These are phyloP conservation scores for Tenrec ecaudatus DNA, from an alignment of 2,113 vertebrate species.

Conservation along the genomic window DNA sequence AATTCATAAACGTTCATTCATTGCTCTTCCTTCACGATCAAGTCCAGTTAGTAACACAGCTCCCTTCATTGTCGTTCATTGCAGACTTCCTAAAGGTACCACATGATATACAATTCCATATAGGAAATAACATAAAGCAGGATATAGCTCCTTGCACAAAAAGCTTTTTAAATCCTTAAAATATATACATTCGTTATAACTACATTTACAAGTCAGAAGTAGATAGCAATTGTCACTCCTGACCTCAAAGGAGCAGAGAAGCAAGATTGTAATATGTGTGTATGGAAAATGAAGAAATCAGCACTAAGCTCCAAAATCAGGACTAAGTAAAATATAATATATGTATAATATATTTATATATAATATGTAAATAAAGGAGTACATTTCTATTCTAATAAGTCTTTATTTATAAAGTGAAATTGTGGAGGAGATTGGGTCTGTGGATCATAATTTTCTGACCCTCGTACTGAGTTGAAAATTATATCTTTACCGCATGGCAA, in stretches of 20 bases:
- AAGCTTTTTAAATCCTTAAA: neutral
- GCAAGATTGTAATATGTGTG: neutral
- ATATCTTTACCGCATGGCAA: neutral
- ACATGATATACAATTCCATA: neutral
- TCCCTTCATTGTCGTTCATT: neutral
- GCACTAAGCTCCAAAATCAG: neutral
- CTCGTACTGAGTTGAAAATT: neutral
- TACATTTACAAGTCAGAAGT: neutral
- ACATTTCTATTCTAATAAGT: neutral
- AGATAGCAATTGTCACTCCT: neutral
- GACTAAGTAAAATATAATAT: neutral
- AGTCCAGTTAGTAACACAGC: neutral
- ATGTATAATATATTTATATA: neutral
- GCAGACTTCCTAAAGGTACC: neutral
- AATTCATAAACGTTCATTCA: constrained; percentile 1
- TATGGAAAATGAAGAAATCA: neutral
- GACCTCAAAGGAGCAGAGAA: neutral
- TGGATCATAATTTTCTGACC: neutral
- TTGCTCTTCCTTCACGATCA: neutral
- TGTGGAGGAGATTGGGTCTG: neutral
- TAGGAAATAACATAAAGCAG: neutral
- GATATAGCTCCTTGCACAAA: neutral
- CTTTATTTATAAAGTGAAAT: neutral
- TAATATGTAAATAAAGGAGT: neutral
- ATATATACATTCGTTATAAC: neutral